Evolutionary conservation across 2,888 invertebrate genomes (phyloP).

Genomic region (Pollenia labialis): DNA sequence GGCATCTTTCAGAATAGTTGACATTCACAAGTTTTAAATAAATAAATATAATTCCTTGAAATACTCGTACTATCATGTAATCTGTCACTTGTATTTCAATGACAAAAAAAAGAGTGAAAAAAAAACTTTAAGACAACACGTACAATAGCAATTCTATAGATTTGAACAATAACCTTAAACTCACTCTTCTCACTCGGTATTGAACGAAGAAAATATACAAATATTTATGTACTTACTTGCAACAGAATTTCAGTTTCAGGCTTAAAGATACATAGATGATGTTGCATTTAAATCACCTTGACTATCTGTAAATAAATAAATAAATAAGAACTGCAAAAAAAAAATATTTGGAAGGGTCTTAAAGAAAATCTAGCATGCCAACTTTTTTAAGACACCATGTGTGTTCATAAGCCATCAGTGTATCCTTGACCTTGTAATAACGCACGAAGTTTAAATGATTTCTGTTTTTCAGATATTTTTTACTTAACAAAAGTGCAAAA

Average conservation of each 20-base stretch:
- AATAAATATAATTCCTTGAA: conserved; percentile 70
- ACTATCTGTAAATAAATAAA: conserved; percentile 43
- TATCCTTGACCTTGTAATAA: conserved; percentile 70
- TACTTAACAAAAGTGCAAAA: neutral
- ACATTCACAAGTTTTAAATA: conserved; percentile 60
- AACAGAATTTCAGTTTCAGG: conserved; percentile 8
- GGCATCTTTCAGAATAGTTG: conserved; percentile 64
- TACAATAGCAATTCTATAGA: conserved; percentile 43
- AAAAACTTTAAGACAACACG: conserved; percentile 50
- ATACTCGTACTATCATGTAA: conserved; percentile 69
- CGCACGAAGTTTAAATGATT: conserved; percentile 60
- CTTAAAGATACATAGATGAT: conserved; percentile 47
- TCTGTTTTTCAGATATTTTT: neutral
- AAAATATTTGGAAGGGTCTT: conserved; percentile 12
- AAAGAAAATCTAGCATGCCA: conserved; percentile 14
- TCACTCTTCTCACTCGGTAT: conserved; percentile 29
- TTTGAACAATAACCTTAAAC: conserved; percentile 64
- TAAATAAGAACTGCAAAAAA: neutral
- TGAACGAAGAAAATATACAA: conserved; percentile 19
- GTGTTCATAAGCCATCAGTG: conserved; percentile 17
- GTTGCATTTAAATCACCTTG: conserved; percentile 67
- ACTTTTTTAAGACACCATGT: neutral
- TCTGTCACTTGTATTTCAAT: conserved; percentile 72
- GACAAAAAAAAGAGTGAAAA: conserved; percentile 35
- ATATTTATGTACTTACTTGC: conserved; percentile 46